Base-by-base conservation (phyloP, 2,113 vertebrate genomes). In the Silurus meridionalis region DNA sequence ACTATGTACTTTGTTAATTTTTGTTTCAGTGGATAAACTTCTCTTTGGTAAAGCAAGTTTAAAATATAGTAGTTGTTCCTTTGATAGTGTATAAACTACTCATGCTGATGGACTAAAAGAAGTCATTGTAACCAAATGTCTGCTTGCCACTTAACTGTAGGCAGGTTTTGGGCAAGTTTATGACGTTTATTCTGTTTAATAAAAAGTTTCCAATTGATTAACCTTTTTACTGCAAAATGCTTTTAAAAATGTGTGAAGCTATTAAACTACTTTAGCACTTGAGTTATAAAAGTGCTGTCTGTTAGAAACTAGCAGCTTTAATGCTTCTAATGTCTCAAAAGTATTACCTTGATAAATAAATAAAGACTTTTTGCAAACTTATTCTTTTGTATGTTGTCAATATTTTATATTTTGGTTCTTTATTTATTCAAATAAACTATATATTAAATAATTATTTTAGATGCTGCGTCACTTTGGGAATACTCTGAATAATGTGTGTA, bases 261-360 rank as follows among this genome's bases (percentile, higher is more conserved):
- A 95, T 95, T 94, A 93, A 93, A 92, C 88, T 94, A 94, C 94
- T 94, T 90, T 94, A 95, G 93, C 94, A 95, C 94, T 95, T 95
- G 94, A 93, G 92, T 94, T 94, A 94, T 93, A 90, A 91, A 95
- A 91, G 91, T 93, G 91, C 90, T 89, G 87, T 95, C 94, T 94
- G 94, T 94, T 94, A 94, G 88, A 92, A 93, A 92, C 92, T 94
- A 94, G 93, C 93, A 93, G 91, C 91, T 91, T 93, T 93, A 94
- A 92, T 94, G 93, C 94, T 94, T 94, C 92, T 92, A 91, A 94
- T 89, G 89, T 94, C 93, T 94, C 92, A 90, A 93, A 94, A 50
- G 64, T 37, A 66, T 66, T 21, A 21, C 25, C 17, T 82, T 85
- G 91, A 93, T 91, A 88, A 69, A 87, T 61, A 89, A 92, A 91